These are phyloP conservation scores for Leucophenga montana DNA, from an alignment of 2,888 invertebrate genomes.

Conservation along the genomic window DNA sequence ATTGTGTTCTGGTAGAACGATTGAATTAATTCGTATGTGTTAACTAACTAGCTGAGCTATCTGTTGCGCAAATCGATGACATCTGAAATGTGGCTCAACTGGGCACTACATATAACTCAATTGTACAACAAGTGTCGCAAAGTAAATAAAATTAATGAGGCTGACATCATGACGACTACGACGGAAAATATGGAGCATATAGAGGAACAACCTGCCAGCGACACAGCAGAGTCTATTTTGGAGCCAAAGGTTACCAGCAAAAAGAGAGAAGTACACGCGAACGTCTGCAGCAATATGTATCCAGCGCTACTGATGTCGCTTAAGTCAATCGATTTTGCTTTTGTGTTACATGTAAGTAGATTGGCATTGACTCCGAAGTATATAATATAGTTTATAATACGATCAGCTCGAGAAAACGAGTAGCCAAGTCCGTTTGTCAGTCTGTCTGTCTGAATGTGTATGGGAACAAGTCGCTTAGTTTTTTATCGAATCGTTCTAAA, in stretches of 20 bases:
- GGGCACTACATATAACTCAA: conserved; percentile 65
- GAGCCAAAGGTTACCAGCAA: conserved; percentile 45
- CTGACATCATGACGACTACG: neutral
- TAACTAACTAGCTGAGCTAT: conserved; percentile 51
- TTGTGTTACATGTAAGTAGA: conserved; percentile 80
- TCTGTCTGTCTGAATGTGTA: no score
- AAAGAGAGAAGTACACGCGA: conserved; percentile 62
- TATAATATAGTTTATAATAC: no score
- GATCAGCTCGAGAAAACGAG: no score
- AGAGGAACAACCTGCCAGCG: conserved; percentile 18
- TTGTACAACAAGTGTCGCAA: conserved; percentile 66
- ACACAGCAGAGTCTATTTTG: conserved; percentile 26
- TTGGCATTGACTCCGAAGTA: neutral
- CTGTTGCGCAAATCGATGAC: conserved; percentile 65
- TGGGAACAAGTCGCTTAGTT: no score
- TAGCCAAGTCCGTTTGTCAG: no score
- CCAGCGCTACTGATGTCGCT: conserved; percentile 81
- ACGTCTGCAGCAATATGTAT: conserved; percentile 83
- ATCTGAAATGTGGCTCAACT: conserved; percentile 64
- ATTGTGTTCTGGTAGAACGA: conserved; percentile 31
- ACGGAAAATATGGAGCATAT: conserved; percentile 21
- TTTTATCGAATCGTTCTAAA: no score
- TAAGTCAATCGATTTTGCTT: conserved; percentile 82
- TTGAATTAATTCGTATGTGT: no score
- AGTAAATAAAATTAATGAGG: conserved; percentile 30